Conservation (phyloP, 2,113 vertebrate genomes). For the Limanda limanda region DNA sequence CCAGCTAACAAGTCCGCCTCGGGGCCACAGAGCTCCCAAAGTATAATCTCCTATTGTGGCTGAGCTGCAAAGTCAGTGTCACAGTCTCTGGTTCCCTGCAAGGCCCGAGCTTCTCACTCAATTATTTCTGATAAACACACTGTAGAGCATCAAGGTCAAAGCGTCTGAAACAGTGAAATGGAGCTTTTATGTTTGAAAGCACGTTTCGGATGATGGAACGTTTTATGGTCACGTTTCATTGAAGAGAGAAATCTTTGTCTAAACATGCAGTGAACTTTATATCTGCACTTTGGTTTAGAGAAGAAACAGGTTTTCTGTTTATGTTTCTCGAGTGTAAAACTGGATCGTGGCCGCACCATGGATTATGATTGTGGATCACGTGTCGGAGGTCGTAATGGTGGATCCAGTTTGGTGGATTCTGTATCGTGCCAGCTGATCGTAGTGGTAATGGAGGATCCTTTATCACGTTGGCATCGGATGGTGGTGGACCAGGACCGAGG, state of each 20-base stretch:
- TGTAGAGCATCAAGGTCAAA: conserved; percentile 52
- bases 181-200: conserved; percentile 49
- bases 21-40: conserved; percentile 39
- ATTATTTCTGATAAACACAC: conserved; percentile 43
- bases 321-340: neutral
- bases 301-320: neutral
- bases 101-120: conserved; percentile 47
- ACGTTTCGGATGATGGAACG: conserved; percentile 1
- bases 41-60: conserved; percentile 62
- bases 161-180: conserved; percentile 22
- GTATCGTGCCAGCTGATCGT: too few species aligned
- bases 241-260: conserved; percentile 21
- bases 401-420: too few species aligned
- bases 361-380: too few species aligned
- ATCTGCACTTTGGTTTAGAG: neutral
- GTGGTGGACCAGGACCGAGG: too few species aligned
- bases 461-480: too few species aligned
- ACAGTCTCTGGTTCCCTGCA: conserved; percentile 44
- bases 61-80: conserved; percentile 40
- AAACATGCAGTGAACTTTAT: conserved; percentile 1
- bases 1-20: conserved; percentile 54
- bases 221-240: conserved; percentile 13
- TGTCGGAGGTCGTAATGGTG: too few species aligned
- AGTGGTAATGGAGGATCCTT: too few species aligned
- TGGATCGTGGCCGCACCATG: neutral